phyloP scores from a whole-genome alignment of 2,888 invertebrate species.

The Camptogramma bilineatum region DNA sequence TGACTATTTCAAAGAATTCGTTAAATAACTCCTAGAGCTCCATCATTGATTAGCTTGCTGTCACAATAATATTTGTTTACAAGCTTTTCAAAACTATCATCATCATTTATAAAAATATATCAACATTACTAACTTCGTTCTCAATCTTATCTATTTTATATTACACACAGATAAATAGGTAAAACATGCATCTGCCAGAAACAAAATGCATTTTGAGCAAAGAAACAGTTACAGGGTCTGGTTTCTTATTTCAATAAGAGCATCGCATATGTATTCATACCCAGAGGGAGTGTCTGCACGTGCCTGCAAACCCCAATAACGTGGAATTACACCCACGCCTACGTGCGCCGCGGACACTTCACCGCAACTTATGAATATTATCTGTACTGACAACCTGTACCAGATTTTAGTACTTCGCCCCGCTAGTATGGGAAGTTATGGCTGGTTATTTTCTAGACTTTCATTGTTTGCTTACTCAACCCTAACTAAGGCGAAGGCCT shows the following conservation, averaged over 20 bases:
- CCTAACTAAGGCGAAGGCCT: no score
- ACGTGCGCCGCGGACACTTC: constrained; percentile 49
- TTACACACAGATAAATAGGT: no score
- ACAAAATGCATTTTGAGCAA: neutral
- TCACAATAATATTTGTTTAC: no score
- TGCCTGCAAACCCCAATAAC: constrained; percentile 65
- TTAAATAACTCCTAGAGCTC: no score
- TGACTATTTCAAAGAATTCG: no score
- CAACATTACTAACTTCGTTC: no score
- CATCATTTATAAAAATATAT: no score
- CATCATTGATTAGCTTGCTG: no score
- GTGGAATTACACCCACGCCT: constrained; percentile 57
- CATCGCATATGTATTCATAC: constrained; percentile 62
- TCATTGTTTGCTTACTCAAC: neutral
- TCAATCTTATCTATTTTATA: no score
- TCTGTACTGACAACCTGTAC: constrained; percentile 36
- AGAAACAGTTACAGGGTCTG: constrained; percentile 27
- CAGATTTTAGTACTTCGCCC: constrained; percentile 17
- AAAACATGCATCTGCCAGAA: neutral
- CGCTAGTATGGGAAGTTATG: neutral
- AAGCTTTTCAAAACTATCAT: no score
- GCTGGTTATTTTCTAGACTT: neutral
- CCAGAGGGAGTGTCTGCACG: constrained; percentile 54
- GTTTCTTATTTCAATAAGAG: constrained; percentile 50
- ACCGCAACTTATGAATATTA: constrained; percentile 56